Evolutionary conservation across 30 jellyfish, hydroid and myxozoan genomes (phyloP), one percentile per base, ranked within the genome.

Genomic region (Clytia hemisphaerica): DNA sequence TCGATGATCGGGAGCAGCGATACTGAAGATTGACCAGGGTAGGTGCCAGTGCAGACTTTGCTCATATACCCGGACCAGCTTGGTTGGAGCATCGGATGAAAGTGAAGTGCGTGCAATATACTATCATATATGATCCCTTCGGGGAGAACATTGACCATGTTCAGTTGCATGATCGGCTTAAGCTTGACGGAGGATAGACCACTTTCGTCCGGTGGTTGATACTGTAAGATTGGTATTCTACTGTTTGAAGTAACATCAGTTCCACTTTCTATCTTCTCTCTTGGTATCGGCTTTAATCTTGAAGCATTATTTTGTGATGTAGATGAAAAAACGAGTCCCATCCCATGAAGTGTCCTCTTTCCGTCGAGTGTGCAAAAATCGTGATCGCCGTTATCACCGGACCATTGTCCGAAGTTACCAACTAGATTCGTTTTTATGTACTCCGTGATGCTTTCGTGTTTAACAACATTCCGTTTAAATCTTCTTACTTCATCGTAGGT

Each of bases 351-450:
- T 4, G 82, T 50, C 29, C 36, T 42, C 5, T 70, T 48, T 16
- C 82, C 82, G 50, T 70, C 82, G 42, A 70, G 29, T 50, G 82
- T 70, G 33, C 75, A 60, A 21, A 51, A 33, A 51, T 70, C 31
- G 61, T 70, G 77, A 36, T 49, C 76, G 31, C 27, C 76, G 58
- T 70, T 70, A 28, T 70, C 82, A 27, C 57, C 40, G 16, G 50
- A 30, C 76, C 82, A 70, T 57, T 70, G 82, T 19, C 78, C 50
- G 65, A 50, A 50, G n/a, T n/a, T n/a, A n/a, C n/a, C n/a, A n/a
- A n/a, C n/a, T n/a, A n/a, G n/a, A n/a, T n/a, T n/a, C n/a, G n/a
- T n/a, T 7, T 50, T 28, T 50, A 28, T 15, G 14, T 50, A 14
- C 22, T 50, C 28, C 65, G 27, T 15, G 27, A 6, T 50, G 14